phyloP scores from a whole-genome alignment of 2,888 invertebrate species.

The Eumerus sabulonum region DNA sequence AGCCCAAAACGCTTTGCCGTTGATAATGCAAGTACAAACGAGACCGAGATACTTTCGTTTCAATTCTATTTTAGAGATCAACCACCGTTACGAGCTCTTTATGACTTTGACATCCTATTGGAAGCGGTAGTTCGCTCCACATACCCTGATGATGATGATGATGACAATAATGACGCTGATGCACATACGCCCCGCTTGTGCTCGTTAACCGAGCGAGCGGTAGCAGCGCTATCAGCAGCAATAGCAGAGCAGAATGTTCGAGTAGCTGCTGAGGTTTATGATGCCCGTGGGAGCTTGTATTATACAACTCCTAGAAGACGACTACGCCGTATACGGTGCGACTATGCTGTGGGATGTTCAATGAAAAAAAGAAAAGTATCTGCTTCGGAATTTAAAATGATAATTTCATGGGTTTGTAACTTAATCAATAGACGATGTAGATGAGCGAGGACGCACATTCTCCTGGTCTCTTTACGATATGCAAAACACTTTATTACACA shows the following conservation, averaged over 20 bases:
- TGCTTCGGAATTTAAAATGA: conserved; percentile 60
- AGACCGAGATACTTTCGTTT: conserved; percentile 18
- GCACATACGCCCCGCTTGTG: conserved; percentile 41
- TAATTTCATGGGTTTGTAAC: conserved; percentile 67
- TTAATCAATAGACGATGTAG: conserved; percentile 60
- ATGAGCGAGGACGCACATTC: conserved; percentile 43
- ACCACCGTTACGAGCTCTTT: conserved; percentile 62
- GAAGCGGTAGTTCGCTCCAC: conserved; percentile 16
- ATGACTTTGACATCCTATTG: conserved; percentile 62
- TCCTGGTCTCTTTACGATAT: conserved; percentile 57
- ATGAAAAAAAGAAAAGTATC: conserved; percentile 37
- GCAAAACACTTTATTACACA: conserved; percentile 65
- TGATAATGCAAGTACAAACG: no score
- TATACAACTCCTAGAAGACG: conserved; percentile 53
- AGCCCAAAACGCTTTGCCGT: neutral
- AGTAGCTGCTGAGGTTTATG: conserved; percentile 58
- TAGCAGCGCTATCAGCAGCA: no score
- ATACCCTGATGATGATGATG: conserved; percentile 9
- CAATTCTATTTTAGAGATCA: conserved; percentile 59
- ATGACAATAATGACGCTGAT: conserved; percentile 47
- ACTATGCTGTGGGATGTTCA: conserved; percentile 8
- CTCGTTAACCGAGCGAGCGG: conserved; percentile 39
- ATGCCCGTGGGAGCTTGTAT: conserved; percentile 63
- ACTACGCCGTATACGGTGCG: conserved; percentile 24
- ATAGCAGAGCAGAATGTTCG: conserved; percentile 29